Evolutionary conservation across 2,113 vertebrate species (phyloP), one percentile per base, ranked within the genome.

Genomic region (Nyctereutes procyonoides): DNA sequence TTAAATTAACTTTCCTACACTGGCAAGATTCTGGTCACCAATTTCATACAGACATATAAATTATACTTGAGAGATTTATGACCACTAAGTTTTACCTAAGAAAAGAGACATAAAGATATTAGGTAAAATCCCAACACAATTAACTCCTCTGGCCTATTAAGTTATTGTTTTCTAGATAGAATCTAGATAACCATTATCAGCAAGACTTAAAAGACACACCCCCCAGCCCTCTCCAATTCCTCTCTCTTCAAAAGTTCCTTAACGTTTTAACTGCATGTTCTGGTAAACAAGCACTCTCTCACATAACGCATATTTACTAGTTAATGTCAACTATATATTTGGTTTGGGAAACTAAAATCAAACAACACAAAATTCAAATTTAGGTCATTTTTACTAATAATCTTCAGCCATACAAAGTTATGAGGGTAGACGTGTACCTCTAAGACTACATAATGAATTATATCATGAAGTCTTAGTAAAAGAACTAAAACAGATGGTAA

Each of bases 1-100:
- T 63, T 69, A 74, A 87, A 58, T 73, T 30, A 73, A 74, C 30
- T 67, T 65, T 88, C 32, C 69, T 83, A 80, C 4, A 35, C 30
- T 65, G 53, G 48, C 9, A 86, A 71, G 43, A 92, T 76, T 84
- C 9, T 43, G 28, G n/a, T 90, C 48, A 67, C 58, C 32, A 56
- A 16, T 84, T 93, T 84, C 71, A 76, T 55, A 93, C 0, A 93
- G 26, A 77, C 20, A 87, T 3, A 62, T 14, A 80, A 67, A 90
- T 60, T 38, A 38, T 48, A 96, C 62, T 85, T 71, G 55, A 76
- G 15, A 86, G 15, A 82, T 48, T 87, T 84, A 83, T 53, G 43
- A 81, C 83, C 35, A 85, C 24, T 93, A 80, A 92, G 84, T 85
- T n/a, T 95, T 76, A 73, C 16, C 79, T 76, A 74, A 92, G 56